Evolutionary conservation across 2,888 invertebrate species (phyloP), one percentile per base, ranked within the genome.

Genomic region (Parthenolecanium corni): DNA sequence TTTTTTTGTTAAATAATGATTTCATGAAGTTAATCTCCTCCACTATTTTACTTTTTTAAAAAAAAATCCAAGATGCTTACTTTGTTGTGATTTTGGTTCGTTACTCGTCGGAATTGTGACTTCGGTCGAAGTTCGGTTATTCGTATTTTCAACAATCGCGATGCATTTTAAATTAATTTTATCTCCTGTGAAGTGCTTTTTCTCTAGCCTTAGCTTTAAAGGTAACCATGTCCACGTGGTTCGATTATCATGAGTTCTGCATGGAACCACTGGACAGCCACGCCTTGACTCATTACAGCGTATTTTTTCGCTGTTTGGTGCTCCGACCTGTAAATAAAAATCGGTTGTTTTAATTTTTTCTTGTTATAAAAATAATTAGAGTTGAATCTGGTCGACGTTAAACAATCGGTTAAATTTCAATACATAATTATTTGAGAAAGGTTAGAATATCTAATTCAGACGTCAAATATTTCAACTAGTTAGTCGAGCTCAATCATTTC

Each of bases 161-260:
- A 20, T 47, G 25, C 57, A 57, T 25, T 57, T n/a, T 23, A 57
- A 57, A 44, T 16, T 44, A 23, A 57, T n/a, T 42, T 24, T 24
- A 25, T 57, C 46, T 20, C 20, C 12, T 9, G 9, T 57, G 46
- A 46, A 46, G 44, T 57, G 46, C 44, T 44, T 36, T 24, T 24
- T 24, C n/a, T n/a, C 42, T 9, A 57, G 44, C 24, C 44, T 57
- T 2, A 57, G 3, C 23, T 57, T 46, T 18, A 57, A 31, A 23
- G 57, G 57, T 46, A 57, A 46, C 57, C 57, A 57, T 12, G 57
- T 57, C 57, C 57, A 57, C 16, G 18, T 20, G 12, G 57, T 57
- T 5, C 24, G 42, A 21, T 57, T 57, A 57, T 57, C 46, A 11
- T 46, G 24, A 25, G 42, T 57, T 47, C 46, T 44, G 46, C 57